phyloP scores from a whole-genome alignment of 2,113 vertebrate genomes.

The Urocynchramus pylzowi region DNA sequence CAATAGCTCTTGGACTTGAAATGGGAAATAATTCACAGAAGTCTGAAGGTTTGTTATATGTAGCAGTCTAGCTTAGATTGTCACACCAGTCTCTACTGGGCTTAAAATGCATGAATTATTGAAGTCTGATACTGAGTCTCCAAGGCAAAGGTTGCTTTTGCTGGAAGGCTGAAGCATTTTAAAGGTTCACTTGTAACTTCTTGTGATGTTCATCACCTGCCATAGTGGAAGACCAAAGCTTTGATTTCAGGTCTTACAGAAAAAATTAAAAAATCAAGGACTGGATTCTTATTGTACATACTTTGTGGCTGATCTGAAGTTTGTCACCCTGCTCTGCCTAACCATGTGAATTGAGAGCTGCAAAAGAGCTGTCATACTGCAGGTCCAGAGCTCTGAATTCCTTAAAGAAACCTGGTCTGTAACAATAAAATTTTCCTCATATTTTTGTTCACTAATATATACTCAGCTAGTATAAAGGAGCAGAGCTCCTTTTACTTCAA shows the following conservation, averaged over 20 bases:
- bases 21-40: constrained; percentile 1
- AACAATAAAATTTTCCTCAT: neutral
- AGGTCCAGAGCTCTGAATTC: neutral
- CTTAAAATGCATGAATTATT: constrained; percentile 37
- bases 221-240: neutral
- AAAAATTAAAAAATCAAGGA: neutral
- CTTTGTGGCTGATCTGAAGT: neutral
- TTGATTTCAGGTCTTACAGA: neutral
- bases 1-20: neutral
- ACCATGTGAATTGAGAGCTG: neutral
- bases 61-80: neutral
- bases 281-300: neutral
- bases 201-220: constrained; percentile 1
- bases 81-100: neutral
- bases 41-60: neutral
- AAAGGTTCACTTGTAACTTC: constrained; percentile 5
- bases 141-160: neutral
- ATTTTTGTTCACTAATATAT: neutral
- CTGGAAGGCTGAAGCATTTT: neutral
- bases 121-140: neutral
- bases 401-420: neutral
- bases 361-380: neutral
- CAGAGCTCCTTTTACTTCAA: neutral
- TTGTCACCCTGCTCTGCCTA: neutral
- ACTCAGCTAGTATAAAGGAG: neutral